A percentile compares a stretch with the other conserved stretches of the same genome.
Conservation (phyloP, 2,113 vertebrate species). For the Hirundichthys speculiger region DNA sequence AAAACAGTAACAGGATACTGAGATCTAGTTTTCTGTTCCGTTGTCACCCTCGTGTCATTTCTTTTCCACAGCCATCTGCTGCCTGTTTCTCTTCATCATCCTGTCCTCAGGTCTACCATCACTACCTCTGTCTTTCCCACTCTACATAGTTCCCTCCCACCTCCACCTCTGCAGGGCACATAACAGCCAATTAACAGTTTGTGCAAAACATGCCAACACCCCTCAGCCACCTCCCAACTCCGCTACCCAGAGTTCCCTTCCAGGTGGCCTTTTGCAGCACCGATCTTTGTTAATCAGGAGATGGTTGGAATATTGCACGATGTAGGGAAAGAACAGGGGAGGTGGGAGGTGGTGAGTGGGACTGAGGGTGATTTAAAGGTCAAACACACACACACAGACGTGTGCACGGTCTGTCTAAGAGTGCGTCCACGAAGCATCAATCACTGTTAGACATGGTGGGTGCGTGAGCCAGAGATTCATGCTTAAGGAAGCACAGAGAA, state of each 20-base stretch:
- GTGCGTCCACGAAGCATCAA: constrained; percentile 58
- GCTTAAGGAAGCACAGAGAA: constrained; percentile 57
- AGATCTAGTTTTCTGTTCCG: constrained; percentile 41
- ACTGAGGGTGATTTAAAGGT: constrained; percentile 72
- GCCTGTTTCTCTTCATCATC: constrained; percentile 35
- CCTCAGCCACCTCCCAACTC: not conserved
- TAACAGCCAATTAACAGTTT: constrained; percentile 63
- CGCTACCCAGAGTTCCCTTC: constrained; percentile 11
- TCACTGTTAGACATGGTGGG: constrained; percentile 72
- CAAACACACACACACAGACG: constrained; percentile 35
- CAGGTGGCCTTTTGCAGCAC: constrained; percentile 45
- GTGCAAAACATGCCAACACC: constrained; percentile 32
- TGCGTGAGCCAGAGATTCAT: constrained; percentile 62
- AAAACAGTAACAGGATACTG: constrained; percentile 59
- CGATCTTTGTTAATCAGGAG: constrained; percentile 58
- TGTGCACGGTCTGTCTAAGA: constrained; percentile 23
- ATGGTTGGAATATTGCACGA: constrained; percentile 21
- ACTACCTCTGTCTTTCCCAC: constrained; percentile 23
- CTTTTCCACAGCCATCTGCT: constrained; percentile 52
- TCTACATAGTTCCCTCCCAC: constrained; percentile 10
- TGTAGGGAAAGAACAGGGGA: constrained; percentile 22
- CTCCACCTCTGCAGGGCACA: constrained; percentile 18
- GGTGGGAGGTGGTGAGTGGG: constrained; percentile 24
- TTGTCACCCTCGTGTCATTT: constrained; percentile 57
- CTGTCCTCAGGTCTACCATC: constrained; percentile 18